Evolutionary conservation across 2,888 invertebrate genomes (phyloP), one percentile per base, ranked within the genome.

Genomic region (Agrotis puta): DNA sequence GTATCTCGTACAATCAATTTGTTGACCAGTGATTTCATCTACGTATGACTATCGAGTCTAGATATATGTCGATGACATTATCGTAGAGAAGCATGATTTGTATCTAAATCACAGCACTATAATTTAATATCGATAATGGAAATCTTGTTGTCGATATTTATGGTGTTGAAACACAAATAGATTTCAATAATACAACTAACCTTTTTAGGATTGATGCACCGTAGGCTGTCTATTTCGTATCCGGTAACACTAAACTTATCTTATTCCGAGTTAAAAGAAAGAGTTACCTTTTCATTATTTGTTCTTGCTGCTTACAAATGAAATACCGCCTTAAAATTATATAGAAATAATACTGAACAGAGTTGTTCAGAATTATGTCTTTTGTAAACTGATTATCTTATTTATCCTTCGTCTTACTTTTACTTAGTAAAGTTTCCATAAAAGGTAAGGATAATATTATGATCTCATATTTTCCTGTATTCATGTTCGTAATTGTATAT

Each of bases 1-100:
- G 62, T 71, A 73, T 82, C 59, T 68, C 56, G 16, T 64, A 24
- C 68, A 83, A 73, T 82, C 73, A 80, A 70, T 66, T 73, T 76
- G 71, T 70, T 83, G 70, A 61, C 67, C 56, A 67, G 33, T 64
- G 64, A 79, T 64, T 70, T 65, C 64, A 71, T 67, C 57, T 56
- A 68, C 18, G 20, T 67, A 20, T 66, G 33, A 45, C 64, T 64
- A 71, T 27, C 50, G 24, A 61, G 62, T 64, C 53, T 72, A 63
- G 51, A 72, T 58, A 72, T 58, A 54, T 53, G 39, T 66, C 33
- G 63, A 51, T 56, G 66, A 64, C 56, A 67, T 51, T 81, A 66
- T 70, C 63, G 56, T 11, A 22, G 18, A 48, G 47, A 53, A 20
- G 27, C 45, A 14, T 65, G 51, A 54, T 58, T 47, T 22, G 62